Conservation (phyloP, 2,888 invertebrate species). For the Phortica okadai region DNA sequence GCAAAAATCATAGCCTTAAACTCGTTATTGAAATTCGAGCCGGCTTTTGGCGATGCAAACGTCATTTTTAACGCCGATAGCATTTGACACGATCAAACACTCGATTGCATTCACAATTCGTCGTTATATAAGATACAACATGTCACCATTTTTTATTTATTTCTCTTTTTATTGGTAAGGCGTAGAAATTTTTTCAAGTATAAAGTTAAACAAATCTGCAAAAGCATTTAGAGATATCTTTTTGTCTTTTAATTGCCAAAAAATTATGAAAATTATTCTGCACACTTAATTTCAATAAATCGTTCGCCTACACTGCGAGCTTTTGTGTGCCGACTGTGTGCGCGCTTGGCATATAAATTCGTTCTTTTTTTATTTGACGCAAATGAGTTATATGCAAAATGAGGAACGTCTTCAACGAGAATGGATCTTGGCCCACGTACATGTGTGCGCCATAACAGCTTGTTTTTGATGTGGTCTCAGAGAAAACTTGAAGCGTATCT, state of each 20-base stretch:
- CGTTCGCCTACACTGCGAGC: too few relatives aligned
- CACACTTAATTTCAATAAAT: slow-evolving; percentile 3
- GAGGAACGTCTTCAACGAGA: background rate
- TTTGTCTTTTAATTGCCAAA: slow-evolving; percentile 5
- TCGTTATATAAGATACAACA: background rate
- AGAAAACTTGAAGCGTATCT: background rate
- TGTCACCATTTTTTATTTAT: too few relatives aligned
- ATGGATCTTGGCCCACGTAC: background rate
- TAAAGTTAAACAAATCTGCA: too few relatives aligned
- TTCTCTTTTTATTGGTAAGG: too few relatives aligned
- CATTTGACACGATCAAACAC: background rate
- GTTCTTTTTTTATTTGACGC: too few relatives aligned
- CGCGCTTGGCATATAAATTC: too few relatives aligned
- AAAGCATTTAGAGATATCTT: background rate
- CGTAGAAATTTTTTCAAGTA: too few relatives aligned
- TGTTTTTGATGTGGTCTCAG: background rate
- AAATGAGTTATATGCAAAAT: too few relatives aligned
- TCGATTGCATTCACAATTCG: background rate
- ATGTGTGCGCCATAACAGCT: background rate
- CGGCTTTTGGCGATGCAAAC: background rate
- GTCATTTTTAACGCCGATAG: background rate
- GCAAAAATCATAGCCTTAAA: slow-evolving; percentile 25
- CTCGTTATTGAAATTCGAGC: slow-evolving; percentile 30
- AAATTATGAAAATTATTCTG: slow-evolving; percentile 12
- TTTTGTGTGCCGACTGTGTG: too few relatives aligned